Evolutionary conservation across 2,888 invertebrate species (phyloP).

Genomic region (Cabera pusaria): DNA sequence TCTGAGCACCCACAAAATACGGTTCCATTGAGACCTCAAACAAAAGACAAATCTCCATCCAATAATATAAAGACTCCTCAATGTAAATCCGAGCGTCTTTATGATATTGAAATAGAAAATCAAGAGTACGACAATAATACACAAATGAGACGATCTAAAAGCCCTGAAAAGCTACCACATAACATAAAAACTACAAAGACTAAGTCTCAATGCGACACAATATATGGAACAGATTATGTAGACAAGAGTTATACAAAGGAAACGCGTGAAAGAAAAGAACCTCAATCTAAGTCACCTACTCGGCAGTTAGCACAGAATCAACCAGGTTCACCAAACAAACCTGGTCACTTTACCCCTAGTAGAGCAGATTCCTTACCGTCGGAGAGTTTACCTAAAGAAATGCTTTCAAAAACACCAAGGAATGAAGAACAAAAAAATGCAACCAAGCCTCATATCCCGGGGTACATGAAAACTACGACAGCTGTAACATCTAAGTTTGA

Average conservation of each 20-base stretch:
- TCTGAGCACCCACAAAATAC: slow-evolving; percentile 6
- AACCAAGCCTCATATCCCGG: slow-evolving; percentile 17
- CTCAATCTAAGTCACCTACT: slow-evolving; percentile 21
- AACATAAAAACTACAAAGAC: slow-evolving; percentile 31
- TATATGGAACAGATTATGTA: slow-evolving; percentile 16
- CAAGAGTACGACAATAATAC: slow-evolving; percentile 6
- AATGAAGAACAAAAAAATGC: slow-evolving; percentile 24
- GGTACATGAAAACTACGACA: slow-evolving; percentile 31
- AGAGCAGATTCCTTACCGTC: too few species aligned
- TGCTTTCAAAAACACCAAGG: slow-evolving; percentile 3
- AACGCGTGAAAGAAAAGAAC: slow-evolving; percentile 12
- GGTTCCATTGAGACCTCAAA: slow-evolving; percentile 19
- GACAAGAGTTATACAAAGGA: slow-evolving; percentile 15
- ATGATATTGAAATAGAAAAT: too few species aligned
- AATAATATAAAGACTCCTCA: too few species aligned
- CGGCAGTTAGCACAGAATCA: slow-evolving; percentile 12
- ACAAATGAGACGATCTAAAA: slow-evolving; percentile 12
- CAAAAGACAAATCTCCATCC: slow-evolving; percentile 21
- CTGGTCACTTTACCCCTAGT: too few species aligned
- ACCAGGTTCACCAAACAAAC: slow-evolving; percentile 22
- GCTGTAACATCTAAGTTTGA: slow-evolving; percentile 30
- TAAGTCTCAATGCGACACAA: slow-evolving; percentile 25
- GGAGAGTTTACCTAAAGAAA: slow-evolving; percentile 15
- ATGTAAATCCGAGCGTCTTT: too few species aligned
- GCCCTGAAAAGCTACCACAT: slow-evolving; percentile 22